These are phyloP conservation scores for Scylla paramamosain DNA, from an alignment of 1,140 invertebrate species.

Conservation along the genomic window DNA sequence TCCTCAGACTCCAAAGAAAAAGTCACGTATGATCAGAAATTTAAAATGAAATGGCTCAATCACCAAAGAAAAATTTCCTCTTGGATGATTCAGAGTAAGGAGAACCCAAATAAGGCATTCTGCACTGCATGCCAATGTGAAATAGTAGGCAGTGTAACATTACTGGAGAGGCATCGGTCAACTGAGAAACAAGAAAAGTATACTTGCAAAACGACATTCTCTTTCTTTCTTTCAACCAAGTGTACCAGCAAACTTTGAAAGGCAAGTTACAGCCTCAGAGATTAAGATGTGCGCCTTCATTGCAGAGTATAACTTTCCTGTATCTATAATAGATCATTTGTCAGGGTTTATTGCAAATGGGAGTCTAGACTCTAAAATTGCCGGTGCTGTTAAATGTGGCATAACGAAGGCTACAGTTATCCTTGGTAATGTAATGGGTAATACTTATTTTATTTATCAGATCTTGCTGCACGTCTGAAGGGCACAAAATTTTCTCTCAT, in stretches of 20 bases:
- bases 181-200: background rate
- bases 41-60: no score
- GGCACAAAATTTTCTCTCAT: background rate
- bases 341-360: slow-evolving; percentile 7
- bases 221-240: slow-evolving; percentile 8
- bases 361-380: background rate
- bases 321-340: background rate
- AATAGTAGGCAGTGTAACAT: no score
- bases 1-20: no score
- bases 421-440: slow-evolving; percentile 37
- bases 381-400: slow-evolving; percentile 15
- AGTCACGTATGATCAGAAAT: no score
- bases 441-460: slow-evolving; percentile 33
- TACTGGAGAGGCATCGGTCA: background rate
- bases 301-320: background rate
- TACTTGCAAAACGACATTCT: background rate
- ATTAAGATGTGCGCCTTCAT: background rate
- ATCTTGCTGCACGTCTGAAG: slow-evolving; percentile 21
- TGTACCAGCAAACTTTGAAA: background rate
- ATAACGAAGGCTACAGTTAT: background rate
- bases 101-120: background rate
- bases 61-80: no score
- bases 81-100: no score
- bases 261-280: no score
- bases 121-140: no score